These are phyloP conservation scores for Nanorana parkeri DNA, from an alignment of 2,113 vertebrate species.

Conservation along the genomic window DNA sequence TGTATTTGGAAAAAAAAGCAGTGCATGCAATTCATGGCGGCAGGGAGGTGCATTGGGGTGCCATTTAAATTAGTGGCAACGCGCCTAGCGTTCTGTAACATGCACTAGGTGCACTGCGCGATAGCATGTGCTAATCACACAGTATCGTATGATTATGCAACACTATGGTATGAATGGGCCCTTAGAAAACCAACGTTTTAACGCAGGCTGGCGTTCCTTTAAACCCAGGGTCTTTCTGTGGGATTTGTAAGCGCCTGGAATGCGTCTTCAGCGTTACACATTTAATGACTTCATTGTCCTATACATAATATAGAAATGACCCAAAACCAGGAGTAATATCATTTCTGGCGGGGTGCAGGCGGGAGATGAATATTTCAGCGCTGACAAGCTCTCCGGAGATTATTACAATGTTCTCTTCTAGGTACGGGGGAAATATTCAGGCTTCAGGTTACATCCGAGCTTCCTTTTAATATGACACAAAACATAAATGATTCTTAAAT, in stretches of 20 bases:
- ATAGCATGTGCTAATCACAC: too few species aligned
- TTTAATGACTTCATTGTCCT: background rate
- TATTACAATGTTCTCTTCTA: slow-evolving; percentile 4
- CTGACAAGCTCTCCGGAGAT: background rate
- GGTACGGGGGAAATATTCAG: background rate
- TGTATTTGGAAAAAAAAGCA: too few species aligned
- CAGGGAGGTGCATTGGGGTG: too few species aligned
- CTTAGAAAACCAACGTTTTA: too few species aligned
- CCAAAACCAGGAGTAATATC: background rate
- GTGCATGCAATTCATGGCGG: too few species aligned
- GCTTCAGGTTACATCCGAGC: slow-evolving; percentile 17
- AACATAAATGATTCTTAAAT: slow-evolving; percentile 3
- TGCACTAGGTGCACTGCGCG: too few species aligned
- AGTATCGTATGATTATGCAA: too few species aligned
- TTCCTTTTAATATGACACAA: slow-evolving; percentile 12
- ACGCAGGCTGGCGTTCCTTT: too few species aligned
- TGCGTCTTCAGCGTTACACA: background rate
- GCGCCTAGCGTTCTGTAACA: too few species aligned
- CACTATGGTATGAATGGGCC: too few species aligned
- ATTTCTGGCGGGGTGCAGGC: background rate
- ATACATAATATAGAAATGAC: background rate
- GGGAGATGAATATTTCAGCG: slow-evolving; percentile 10
- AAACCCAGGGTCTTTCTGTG: too few species aligned
- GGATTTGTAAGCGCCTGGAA: background rate
- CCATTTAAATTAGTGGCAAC: too few species aligned